Conservation (phyloP, 2,888 invertebrate species). For the Campaea margaritaria region DNA sequence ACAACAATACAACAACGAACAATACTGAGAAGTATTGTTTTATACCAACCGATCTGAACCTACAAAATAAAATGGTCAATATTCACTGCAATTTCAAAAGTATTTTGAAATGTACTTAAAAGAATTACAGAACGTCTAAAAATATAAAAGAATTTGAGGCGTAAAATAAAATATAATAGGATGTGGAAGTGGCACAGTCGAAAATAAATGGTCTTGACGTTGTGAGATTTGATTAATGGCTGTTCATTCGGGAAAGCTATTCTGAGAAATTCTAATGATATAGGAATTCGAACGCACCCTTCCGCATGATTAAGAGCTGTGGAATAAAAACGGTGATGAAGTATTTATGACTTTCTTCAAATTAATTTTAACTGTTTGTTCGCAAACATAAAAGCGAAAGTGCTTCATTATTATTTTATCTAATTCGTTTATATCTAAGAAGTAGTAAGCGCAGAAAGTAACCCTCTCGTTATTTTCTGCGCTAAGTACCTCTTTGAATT, state of each 20-base stretch:
- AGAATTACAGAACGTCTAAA: not conserved
- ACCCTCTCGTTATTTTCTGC: too few relatives aligned
- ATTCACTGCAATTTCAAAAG: not conserved
- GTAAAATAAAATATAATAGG: slow-evolving; percentile 38
- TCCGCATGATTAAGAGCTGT: slow-evolving; percentile 20
- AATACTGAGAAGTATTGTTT: too few relatives aligned
- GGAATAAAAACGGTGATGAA: slow-evolving; percentile 9
- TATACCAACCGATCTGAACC: too few relatives aligned
- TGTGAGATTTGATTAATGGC: slow-evolving; percentile 66
- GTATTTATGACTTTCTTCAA: slow-evolving; percentile 2
- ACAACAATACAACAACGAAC: too few relatives aligned
- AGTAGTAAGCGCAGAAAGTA: not conserved
- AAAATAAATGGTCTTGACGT: slow-evolving; percentile 58
- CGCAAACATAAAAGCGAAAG: not conserved
- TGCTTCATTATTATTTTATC: not conserved
- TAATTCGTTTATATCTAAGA: not conserved
- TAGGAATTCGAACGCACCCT: slow-evolving; percentile 29
- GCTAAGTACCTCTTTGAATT: not conserved
- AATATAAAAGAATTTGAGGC: slow-evolving; percentile 20
- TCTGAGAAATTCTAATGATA: slow-evolving; percentile 50
- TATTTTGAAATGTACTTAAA: not conserved
- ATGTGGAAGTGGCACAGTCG: slow-evolving; percentile 49
- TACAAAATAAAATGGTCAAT: too few relatives aligned
- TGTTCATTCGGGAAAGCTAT: slow-evolving; percentile 56
- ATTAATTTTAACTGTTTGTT: not conserved